phyloP scores from a whole-genome alignment of 2,888 invertebrate species.

The Drosophila anceps region DNA sequence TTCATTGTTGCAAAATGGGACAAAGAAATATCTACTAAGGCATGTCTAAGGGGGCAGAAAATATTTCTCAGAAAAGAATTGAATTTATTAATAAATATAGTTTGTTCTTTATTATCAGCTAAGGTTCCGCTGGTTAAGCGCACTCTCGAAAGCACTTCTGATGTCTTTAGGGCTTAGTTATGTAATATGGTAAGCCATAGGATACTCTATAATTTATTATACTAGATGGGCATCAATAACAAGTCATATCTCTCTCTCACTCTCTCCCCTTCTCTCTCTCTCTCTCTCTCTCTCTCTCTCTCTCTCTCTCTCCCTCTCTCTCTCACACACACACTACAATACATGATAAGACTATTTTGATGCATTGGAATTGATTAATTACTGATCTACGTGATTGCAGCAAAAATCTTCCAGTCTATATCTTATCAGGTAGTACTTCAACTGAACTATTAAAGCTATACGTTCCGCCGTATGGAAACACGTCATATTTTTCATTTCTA shows the following conservation, averaged over 20 bases:
- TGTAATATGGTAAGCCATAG: neutral
- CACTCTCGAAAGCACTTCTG: neutral
- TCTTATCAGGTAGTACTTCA: constrained; percentile 35
- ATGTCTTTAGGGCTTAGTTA: neutral
- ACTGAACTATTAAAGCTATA: neutral
- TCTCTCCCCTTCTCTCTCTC: no score
- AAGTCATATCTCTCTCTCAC: neutral
- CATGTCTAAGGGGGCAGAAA: neutral
- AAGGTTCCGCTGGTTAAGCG: neutral
- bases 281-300: neutral
- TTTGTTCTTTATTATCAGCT: neutral
- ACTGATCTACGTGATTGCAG: constrained; percentile 9
- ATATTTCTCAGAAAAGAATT: neutral
- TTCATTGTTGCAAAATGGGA: constrained; percentile 8
- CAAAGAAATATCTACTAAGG: neutral
- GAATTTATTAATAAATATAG: neutral
- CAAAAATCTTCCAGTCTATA: constrained; percentile 9
- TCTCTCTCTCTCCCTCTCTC: neutral
- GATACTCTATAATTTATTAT: neutral
- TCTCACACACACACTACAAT: neutral
- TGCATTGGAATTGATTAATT: constrained; percentile 10
- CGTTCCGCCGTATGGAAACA: neutral
- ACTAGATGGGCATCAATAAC: neutral
- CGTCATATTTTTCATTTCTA: constrained; percentile 29
- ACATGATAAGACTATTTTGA: neutral